A percentile compares a stretch with the other conserved stretches of the same genome.
phyloP scores from a whole-genome alignment of 2,888 invertebrate species.

The Oligia latruncula region DNA sequence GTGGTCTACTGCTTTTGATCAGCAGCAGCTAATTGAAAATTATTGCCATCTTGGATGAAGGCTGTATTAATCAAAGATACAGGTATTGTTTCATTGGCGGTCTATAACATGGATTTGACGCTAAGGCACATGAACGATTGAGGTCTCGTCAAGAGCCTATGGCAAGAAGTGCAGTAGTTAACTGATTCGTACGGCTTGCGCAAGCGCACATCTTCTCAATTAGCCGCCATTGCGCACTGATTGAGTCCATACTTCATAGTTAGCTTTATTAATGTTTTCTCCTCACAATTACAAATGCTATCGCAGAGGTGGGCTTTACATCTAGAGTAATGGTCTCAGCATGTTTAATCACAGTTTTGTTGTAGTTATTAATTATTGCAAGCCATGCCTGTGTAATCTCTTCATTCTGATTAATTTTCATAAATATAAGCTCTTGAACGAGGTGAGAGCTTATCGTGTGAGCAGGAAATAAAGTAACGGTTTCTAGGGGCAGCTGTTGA shows the following conservation, averaged over 20 bases:
- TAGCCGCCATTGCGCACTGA: constrained; percentile 72
- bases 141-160: constrained; percentile 39
- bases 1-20: constrained; percentile 25
- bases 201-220: constrained; percentile 70
- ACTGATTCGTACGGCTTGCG: constrained; percentile 58
- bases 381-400: constrained; percentile 47
- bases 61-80: constrained; percentile 3
- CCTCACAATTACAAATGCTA: constrained; percentile 48
- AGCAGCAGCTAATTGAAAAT: constrained; percentile 6
- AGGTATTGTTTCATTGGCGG: neutral
- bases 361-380: constrained; percentile 51
- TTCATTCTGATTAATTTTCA: constrained; percentile 62
- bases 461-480: constrained; percentile 58
- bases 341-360: constrained; percentile 55
- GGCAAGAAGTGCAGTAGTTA: constrained; percentile 40
- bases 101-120: constrained; percentile 11
- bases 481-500: constrained; percentile 38
- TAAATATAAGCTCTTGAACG: constrained; percentile 45
- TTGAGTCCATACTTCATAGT: constrained; percentile 68
- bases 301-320: constrained; percentile 52
- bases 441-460: constrained; percentile 55
- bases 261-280: constrained; percentile 62
- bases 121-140: constrained; percentile 28
- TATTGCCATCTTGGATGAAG: neutral
- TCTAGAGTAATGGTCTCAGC: constrained; percentile 36